Percentiles rank a stretch among this genome's conserved stretches.
phyloP scores from a whole-genome alignment of 2,888 invertebrate species.

The Cosmia trapezina region DNA sequence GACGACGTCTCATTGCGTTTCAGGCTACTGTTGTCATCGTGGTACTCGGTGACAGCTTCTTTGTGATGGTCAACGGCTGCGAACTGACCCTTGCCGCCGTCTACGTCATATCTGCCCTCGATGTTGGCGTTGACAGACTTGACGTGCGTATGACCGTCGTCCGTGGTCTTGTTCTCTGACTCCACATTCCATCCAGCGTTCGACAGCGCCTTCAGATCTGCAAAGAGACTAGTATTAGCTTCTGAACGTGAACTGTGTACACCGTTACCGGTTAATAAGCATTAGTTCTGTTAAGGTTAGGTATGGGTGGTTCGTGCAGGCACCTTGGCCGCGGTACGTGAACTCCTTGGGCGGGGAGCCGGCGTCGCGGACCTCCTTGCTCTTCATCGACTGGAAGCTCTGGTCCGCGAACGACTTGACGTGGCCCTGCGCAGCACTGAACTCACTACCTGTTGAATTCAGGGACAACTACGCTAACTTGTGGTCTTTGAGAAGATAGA shows the following conservation, averaged over 20 bases:
- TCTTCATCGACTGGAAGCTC: slow-evolving; percentile 94
- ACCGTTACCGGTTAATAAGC: slow-evolving; percentile 79
- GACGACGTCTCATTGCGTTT: slow-evolving; percentile 82
- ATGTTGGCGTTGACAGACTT: slow-evolving; percentile 91
- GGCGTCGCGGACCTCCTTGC: slow-evolving; percentile 94
- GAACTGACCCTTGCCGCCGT: slow-evolving; percentile 92
- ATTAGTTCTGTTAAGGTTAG: slow-evolving; percentile 81
- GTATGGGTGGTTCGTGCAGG: slow-evolving; percentile 70
- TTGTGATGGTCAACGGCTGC: slow-evolving; percentile 91
- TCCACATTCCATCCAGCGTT: slow-evolving; percentile 93
- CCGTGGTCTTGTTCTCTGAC: slow-evolving; percentile 91
- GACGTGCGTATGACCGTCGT: slow-evolving; percentile 92
- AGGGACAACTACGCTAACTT: slow-evolving; percentile 77
- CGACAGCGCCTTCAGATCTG: slow-evolving; percentile 87
- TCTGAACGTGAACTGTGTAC: slow-evolving; percentile 1
- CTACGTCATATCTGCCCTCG: slow-evolving; percentile 91
- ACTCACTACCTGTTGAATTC: slow-evolving; percentile 86
- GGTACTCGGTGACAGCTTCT: slow-evolving; percentile 86
- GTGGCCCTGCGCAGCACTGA: slow-evolving; percentile 89
- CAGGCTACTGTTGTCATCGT: slow-evolving; percentile 83
- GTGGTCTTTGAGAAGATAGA: slow-evolving; percentile 23
- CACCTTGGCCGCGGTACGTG: slow-evolving; percentile 88
- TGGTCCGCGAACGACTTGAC: slow-evolving; percentile 94
- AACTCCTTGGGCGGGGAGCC: slow-evolving; percentile 93
- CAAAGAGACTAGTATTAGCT: slow-evolving; percentile 64